Conservation (phyloP, 2,888 invertebrate genomes). For the Phania funesta region DNA sequence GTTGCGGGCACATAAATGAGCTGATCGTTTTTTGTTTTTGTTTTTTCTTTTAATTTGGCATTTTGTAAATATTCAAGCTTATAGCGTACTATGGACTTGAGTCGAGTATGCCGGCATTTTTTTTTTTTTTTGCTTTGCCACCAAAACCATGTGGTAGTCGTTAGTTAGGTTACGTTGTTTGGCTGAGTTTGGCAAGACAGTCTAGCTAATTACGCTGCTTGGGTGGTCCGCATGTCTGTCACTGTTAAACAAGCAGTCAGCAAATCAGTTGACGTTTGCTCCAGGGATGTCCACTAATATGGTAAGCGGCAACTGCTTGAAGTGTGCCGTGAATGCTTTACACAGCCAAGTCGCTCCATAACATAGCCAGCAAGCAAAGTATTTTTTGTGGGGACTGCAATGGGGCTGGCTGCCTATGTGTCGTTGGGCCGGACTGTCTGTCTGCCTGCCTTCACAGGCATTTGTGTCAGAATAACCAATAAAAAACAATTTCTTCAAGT, state of each 20-base stretch:
- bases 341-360: slow-evolving; percentile 20
- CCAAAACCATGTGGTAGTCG: slow-evolving; percentile 13
- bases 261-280: slow-evolving; percentile 63
- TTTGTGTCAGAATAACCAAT: slow-evolving; percentile 17
- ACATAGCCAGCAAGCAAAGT: not conserved
- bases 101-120: not conserved
- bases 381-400: no score
- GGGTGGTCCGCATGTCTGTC: slow-evolving; percentile 65
- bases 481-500: slow-evolving; percentile 25
- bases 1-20: not conserved
- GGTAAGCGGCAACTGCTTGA: slow-evolving; percentile 67
- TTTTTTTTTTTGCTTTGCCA: not conserved
- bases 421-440: not conserved
- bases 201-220: slow-evolving; percentile 65
- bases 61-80: not conserved
- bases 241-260: slow-evolving; percentile 58
- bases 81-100: not conserved
- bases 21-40: not conserved
- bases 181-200: slow-evolving; percentile 54
- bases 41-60: no score
- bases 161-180: slow-evolving; percentile 15
- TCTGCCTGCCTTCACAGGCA: no score
- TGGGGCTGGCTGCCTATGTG: not conserved
- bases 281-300: slow-evolving; percentile 66
- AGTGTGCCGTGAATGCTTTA: slow-evolving; percentile 66